phyloP scores from a whole-genome alignment of 2,113 vertebrate genomes.

The Menidia beryllina region DNA sequence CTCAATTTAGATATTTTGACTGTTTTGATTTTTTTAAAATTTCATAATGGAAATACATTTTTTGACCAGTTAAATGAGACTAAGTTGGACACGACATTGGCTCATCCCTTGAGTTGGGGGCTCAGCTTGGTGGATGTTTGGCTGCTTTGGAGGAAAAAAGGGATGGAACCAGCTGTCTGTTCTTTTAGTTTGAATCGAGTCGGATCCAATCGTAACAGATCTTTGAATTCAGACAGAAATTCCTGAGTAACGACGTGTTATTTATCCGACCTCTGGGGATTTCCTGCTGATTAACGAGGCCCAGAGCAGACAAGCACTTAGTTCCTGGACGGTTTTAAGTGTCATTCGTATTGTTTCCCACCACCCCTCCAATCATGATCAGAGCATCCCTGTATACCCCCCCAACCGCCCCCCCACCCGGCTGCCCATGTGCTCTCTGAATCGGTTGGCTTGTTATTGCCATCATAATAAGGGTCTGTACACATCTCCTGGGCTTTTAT shows the following conservation, averaged over 20 bases:
- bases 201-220: no score
- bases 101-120: no score
- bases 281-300: constrained; percentile 46
- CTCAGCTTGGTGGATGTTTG: no score
- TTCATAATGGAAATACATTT: no score
- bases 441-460: constrained; percentile 56
- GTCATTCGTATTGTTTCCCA: not conserved
- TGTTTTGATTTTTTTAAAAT: no score
- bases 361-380: not conserved
- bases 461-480: constrained; percentile 34
- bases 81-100: no score
- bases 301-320: constrained; percentile 10
- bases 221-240: no score
- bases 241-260: not conserved
- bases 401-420: not conserved
- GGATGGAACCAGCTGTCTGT: no score
- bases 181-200: no score
- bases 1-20: no score
- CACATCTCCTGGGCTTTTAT: constrained; percentile 62
- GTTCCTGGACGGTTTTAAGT: constrained; percentile 27
- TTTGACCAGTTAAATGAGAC: no score
- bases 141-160: no score
- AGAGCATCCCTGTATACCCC: constrained; percentile 33
- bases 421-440: constrained; percentile 42
- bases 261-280: not conserved